Evolutionary conservation across 2,113 vertebrate species (phyloP), one percentile per base, ranked within the genome.

Genomic region (Takifugu bimaculatus): DNA sequence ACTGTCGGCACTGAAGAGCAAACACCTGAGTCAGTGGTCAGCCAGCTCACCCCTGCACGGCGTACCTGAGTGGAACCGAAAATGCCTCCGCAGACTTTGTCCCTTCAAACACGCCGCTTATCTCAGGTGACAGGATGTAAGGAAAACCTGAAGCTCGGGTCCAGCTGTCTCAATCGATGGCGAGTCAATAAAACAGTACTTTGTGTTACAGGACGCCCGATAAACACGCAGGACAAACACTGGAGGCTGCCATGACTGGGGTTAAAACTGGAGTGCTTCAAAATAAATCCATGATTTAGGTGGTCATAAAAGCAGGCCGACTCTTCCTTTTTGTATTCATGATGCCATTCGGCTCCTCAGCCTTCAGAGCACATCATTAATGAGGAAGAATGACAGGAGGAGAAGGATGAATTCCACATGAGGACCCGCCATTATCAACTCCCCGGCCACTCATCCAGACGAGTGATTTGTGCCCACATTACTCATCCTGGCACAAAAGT

Each of bases 61-160:
- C 69, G 76, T 80, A 84, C 85, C 83, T 84, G 82, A 68, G 60
- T 45, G 4, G 32, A 42, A 28, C 27, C 65, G 54, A 52, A 51
- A 65, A 56, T 54, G 1, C 4, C 11, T n/a, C 20, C 56, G 28
- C 62, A 80, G 83, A 84, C 86, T 86, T 86, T 86, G 82, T 39
- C 61, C 53, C 5, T 49, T 82, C 74, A 84, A 85, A 82, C 73
- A 84, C 27, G 28, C 32, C 63, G 71, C 78, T 87, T 83, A 85
- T 85, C 81, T 84, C 76, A 85, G 79, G 81, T 76, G 64, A 50
- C 54, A 57, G 69, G 68, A 68, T 39, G 39, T 50, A 61, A 62
- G 44, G 42, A 15, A 62, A 58, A 54, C 27, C 50, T 32, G 50
- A 49, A 56, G 47, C 66, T 55, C 47, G 25, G 52, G 35, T 20